A percentile compares a stretch with the other conserved stretches of the same genome.
These are phyloP conservation scores for Cistogaster globosa DNA, from an alignment of 2,888 invertebrate genomes.

Conservation along the genomic window DNA sequence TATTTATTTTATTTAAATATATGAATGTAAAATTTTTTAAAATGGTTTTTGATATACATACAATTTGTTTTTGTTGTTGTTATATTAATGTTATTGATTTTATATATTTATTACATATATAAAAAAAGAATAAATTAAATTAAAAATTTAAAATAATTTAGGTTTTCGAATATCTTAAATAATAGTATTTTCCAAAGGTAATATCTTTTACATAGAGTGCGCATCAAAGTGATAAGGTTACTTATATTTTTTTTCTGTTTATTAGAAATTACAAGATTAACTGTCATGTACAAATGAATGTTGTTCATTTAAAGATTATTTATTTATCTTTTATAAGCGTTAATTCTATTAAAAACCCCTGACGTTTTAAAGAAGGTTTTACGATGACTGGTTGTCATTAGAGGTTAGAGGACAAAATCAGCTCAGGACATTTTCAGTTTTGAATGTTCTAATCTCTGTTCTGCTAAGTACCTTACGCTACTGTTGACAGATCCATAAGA, in stretches of 20 bases:
- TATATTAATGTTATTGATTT: slow-evolving; percentile 19
- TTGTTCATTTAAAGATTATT: too few relatives aligned
- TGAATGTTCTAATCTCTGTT: too few relatives aligned
- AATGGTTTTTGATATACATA: slow-evolving; percentile 67
- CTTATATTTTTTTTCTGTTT: background rate
- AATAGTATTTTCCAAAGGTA: background rate
- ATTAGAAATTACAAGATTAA: background rate
- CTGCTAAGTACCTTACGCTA: too few relatives aligned
- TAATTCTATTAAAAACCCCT: too few relatives aligned
- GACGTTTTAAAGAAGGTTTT: too few relatives aligned
- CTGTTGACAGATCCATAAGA: too few relatives aligned
- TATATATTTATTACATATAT: slow-evolving; percentile 38
- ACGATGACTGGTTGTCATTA: too few relatives aligned
- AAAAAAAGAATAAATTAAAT: slow-evolving; percentile 46
- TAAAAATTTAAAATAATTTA: slow-evolving; percentile 36
- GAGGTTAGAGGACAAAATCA: too few relatives aligned
- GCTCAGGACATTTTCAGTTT: too few relatives aligned
- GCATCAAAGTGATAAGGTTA: background rate
- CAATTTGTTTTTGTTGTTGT: slow-evolving; percentile 62
- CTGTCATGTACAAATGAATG: background rate
- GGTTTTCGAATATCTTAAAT: background rate
- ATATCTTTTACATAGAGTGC: too few relatives aligned
- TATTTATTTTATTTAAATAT: slow-evolving; percentile 54
- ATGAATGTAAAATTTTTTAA: slow-evolving; percentile 62
- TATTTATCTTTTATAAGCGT: too few relatives aligned